Evolutionary conservation across 2,797 vertebrate species (phyloP), one percentile per base, ranked within the genome.

Genomic region (Enteromius argenteus): DNA sequence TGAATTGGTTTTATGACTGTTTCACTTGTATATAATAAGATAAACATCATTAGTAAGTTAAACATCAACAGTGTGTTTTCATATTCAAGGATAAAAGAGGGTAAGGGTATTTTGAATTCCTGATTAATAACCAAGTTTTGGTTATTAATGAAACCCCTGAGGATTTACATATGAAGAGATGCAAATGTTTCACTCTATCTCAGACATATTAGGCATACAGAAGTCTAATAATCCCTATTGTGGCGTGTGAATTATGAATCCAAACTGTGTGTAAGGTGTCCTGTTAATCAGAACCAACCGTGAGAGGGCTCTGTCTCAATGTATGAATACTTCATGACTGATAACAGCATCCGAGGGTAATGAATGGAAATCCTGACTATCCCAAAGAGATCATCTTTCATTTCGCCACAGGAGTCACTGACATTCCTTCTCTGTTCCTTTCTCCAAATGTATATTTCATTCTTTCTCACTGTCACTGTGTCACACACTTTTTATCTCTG

Each of bases 281-380:
- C 23, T 62, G 77, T 35, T 62, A 49, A 83, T 79, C 76, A 74
- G 49, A 53, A 42, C 27, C 49, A 66, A 46, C 56, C 37, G 64
- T 68, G 39, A 75, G 66, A 82, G 75, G 79, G 44, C 87, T 86
- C 71, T 78, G 85, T 89, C 88, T 82, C 85, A 53, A 86, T 88
- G 75, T 72, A 76, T 88, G 76, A 90, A 80, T 86, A 88, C 84
- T 88, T 89, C 73, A 86, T 87, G 81, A 86, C 83, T 72, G 85
- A 88, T 89, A 81, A 76, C 81, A 88, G 87, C 56, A 91, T 86
- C 87, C 73, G 67, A 81, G 75, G 85, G 58, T 88, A 90, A 91
- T 90, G 84, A 90, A 90, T 88, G 74, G 77, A 90, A 83, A 84
- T 87, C 84, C 85, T 79, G 72, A 71, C 62, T 49, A 42, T 76